Conservation (phyloP, 2,113 vertebrate species). For the Ailurus styani region DNA sequence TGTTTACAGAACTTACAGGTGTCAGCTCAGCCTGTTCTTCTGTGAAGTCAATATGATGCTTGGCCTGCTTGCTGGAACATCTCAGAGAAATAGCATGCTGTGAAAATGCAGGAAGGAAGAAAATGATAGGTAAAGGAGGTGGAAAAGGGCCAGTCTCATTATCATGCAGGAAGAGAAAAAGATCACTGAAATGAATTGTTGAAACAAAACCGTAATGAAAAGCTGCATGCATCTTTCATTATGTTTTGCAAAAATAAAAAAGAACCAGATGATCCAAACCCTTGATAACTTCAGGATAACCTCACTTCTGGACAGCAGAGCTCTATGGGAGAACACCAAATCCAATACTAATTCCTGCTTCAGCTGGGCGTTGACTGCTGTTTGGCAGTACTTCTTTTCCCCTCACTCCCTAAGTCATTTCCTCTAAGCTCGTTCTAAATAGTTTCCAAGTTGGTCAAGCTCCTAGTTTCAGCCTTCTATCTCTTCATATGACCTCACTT, state of each 20-base stretch:
- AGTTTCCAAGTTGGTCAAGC: background rate
- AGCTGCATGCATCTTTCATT: constrained; percentile 3
- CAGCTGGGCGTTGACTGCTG: background rate
- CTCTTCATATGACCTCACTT: background rate
- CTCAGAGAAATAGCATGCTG: constrained; percentile 87
- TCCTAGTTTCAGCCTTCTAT: background rate
- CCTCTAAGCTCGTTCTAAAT: background rate
- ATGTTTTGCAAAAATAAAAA: constrained; percentile 17
- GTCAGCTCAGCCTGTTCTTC: constrained; percentile 84
- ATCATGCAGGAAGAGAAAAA: constrained; percentile 65
- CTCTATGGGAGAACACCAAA: background rate
- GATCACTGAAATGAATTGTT: constrained; percentile 42
- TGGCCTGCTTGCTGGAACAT: constrained; percentile 83
- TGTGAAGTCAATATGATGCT: constrained; percentile 85
- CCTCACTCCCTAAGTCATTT: background rate
- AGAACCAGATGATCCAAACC: background rate
- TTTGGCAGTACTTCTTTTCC: background rate
- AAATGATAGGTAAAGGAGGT: constrained; percentile 61
- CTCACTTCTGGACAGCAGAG: background rate
- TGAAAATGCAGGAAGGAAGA: constrained; percentile 76
- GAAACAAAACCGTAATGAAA: constrained; percentile 59
- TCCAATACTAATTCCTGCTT: background rate
- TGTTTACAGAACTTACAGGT: constrained; percentile 85
- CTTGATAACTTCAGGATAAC: background rate
- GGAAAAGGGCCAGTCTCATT: constrained; percentile 67